Percentiles rank a stretch among this genome's conserved stretches.
phyloP scores from a whole-genome alignment of 2,797 vertebrate species.

The Typhlichthys eigenmanni region DNA sequence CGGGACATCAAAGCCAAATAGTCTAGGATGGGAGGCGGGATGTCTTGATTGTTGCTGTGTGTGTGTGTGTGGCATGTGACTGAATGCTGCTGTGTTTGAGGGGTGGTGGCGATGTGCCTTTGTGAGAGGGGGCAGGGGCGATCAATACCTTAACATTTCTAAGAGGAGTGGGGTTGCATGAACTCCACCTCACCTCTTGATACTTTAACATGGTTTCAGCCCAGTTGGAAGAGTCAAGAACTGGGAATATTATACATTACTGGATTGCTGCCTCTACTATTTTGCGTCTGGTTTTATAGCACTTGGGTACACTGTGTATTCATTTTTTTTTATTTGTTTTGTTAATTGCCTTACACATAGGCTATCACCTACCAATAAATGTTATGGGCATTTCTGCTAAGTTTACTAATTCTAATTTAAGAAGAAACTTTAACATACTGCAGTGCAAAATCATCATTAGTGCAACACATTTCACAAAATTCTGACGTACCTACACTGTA shows the following conservation, averaged over 20 bases:
- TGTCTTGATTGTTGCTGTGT: slow-evolving; percentile 20
- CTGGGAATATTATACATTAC: not conserved
- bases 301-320: too few species aligned
- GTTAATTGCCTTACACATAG: too few species aligned
- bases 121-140: not conserved
- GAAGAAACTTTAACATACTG: too few species aligned
- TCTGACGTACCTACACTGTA: too few species aligned
- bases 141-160: not conserved
- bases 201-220: slow-evolving; percentile 3
- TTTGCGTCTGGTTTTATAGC: too few species aligned
- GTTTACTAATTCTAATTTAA: too few species aligned
- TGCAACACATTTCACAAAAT: too few species aligned
- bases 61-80: slow-evolving; percentile 4
- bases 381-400: too few species aligned
- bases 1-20: slow-evolving; percentile 55
- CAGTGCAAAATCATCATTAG: too few species aligned
- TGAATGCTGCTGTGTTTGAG: not conserved
- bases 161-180: slow-evolving; percentile 1
- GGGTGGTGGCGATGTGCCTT: not conserved
- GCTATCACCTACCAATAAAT: too few species aligned
- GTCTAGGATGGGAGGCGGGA: slow-evolving; percentile 33
- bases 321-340: too few species aligned
- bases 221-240: not conserved
- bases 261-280: not conserved
- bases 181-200: slow-evolving; percentile 31